A percentile compares a stretch with the other conserved stretches of the same genome.
Conservation (phyloP, 2,113 vertebrate genomes). For the Xenopus laevis region DNA sequence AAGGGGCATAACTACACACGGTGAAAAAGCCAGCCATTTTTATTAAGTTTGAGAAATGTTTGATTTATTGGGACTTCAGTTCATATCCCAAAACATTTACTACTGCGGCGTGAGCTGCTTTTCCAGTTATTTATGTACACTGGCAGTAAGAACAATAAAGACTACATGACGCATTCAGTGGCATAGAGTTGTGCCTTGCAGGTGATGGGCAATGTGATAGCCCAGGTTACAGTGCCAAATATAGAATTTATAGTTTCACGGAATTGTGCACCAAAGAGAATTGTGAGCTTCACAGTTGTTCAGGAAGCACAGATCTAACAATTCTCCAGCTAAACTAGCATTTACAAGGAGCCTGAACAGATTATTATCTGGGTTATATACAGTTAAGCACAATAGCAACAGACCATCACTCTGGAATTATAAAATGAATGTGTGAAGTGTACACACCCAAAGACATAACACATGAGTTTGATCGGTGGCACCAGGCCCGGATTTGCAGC, state of each 20-base stretch:
- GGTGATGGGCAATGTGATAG: not conserved
- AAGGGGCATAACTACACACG: too few species aligned
- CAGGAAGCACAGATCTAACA: not conserved
- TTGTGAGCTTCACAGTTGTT: conserved; percentile 16
- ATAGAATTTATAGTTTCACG: not conserved
- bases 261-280: conserved; percentile 14
- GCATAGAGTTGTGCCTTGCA: too few species aligned
- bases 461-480: conserved; percentile 2
- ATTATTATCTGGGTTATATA: not conserved
- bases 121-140: conserved; percentile 2
- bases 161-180: not conserved
- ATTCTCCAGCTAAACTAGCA: not conserved
- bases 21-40: too few species aligned
- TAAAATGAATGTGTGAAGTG: conserved; percentile 4
- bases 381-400: not conserved
- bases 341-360: conserved; percentile 17
- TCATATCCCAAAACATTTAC: not conserved
- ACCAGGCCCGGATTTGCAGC: too few species aligned
- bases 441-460: not conserved
- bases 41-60: conserved; percentile 2
- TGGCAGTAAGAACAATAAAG: conserved; percentile 10
- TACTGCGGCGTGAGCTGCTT: not conserved
- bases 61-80: conserved; percentile 2
- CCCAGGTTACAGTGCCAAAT: not conserved
- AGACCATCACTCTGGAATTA: too few species aligned